Evolutionary conservation across 1,140 invertebrate species (phyloP).

Genomic region (Zelostemma sp.): DNA sequence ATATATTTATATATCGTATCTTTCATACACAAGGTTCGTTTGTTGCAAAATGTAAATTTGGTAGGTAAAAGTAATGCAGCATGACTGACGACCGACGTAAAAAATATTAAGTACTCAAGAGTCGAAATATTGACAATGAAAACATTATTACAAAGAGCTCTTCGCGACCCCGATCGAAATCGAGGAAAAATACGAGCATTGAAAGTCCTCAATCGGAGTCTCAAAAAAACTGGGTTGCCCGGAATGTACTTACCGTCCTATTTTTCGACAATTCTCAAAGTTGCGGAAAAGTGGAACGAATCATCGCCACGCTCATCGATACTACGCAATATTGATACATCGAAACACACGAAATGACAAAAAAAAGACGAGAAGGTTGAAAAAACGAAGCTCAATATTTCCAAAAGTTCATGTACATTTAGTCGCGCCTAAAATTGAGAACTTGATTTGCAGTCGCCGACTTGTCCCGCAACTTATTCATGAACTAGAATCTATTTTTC

Average conservation of each 20-base stretch:
- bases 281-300: neutral
- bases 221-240: conserved; percentile 5
- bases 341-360: neutral
- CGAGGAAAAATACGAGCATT: neutral
- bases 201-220: neutral
- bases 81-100: neutral
- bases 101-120: conserved; percentile 4
- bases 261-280: no score
- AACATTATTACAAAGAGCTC: no score
- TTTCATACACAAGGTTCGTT: neutral
- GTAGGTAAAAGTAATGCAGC: neutral
- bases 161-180: neutral
- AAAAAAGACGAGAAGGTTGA: conserved; percentile 10
- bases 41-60: neutral
- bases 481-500: conserved; percentile 15
- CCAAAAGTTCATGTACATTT: conserved; percentile 23
- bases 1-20: conserved; percentile 3
- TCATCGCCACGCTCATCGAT: conserved; percentile 4
- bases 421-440: conserved; percentile 15
- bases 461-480: conserved; percentile 12
- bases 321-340: no score
- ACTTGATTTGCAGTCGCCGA: neutral
- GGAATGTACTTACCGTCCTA: conserved; percentile 29
- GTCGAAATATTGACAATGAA: conserved; percentile 4
- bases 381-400: neutral